Base-by-base conservation (phyloP, 2,888 invertebrate genomes). In the Spialia ferax region DNA sequence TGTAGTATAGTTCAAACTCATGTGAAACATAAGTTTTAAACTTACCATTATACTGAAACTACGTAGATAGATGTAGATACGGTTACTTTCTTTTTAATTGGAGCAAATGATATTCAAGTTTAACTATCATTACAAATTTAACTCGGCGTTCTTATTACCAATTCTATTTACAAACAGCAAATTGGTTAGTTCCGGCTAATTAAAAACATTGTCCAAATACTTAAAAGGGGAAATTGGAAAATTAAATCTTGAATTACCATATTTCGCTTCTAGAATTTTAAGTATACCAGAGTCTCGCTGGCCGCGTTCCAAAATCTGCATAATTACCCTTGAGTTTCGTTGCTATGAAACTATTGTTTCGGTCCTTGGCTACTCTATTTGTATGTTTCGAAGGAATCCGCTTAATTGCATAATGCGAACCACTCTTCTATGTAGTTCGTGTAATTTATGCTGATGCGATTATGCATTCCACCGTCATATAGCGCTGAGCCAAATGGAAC, bases 381-480 rank as follows among this genome's bases (percentile, higher is more conserved):
- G 74, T 74, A 73, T 74, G 72, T 76, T 71, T 73, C 69, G 65
- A 70, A 67, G 71, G 71, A 71, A 75, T 73, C 75, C 71, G 70
- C 71, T 74, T 77, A 77, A 77, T 77, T 76, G 67, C 67, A 61
- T 67, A 67, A 67, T 56, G 67, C 48, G 61, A 23, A 61, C 67
- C 67, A 61, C 67, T 67, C 55, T 67, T 67, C 67, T 61, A 35
- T 67, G 38, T 52, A 18, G 54, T 61, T 56, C 29, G 61, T 67
- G 48, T 56, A 67, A 67, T 67, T 61, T 61, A 67, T 67, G 67
- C 61, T 61, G 55, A 67, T 67, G 23, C 61, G 48, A 60, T 66
- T 61, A 66, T 66, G 23, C 67, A 67, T 65, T 38, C 48, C n/a
- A 38, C 42, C 64, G 56, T 56, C 48, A 50, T 57, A 57, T 50